These are phyloP conservation scores for Leptodactylus fuscus DNA, from an alignment of 2,113 vertebrate genomes.

Conservation along the genomic window DNA sequence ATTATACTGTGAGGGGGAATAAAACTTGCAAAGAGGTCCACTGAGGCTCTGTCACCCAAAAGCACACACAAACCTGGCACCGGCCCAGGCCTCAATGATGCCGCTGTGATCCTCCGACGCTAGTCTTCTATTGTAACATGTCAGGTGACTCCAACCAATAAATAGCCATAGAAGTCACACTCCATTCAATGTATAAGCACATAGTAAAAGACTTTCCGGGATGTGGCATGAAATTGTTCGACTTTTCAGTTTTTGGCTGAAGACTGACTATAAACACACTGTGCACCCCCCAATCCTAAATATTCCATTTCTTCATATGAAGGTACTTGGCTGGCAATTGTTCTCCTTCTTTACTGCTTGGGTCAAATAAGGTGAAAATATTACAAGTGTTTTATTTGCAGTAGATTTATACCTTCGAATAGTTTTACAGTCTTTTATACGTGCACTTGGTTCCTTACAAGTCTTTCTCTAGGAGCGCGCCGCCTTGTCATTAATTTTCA, in stretches of 20 bases:
- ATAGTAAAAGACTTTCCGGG: neutral
- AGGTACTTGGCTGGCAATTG: neutral
- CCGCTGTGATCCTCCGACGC: no score
- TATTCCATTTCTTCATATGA: neutral
- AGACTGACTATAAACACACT: neutral
- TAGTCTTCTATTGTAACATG: no score
- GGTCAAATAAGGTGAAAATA: neutral
- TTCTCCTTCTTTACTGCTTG: neutral
- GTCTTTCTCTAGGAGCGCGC: neutral
- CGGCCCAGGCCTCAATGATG: no score
- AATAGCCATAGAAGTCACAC: no score
- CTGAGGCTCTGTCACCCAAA: no score
- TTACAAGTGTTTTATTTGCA: neutral
- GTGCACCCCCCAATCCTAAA: neutral
- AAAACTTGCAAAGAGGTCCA: no score
- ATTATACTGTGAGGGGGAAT: no score
- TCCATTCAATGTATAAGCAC: no score
- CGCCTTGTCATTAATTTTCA: neutral
- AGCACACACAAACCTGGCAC: no score
- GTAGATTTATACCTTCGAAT: neutral
- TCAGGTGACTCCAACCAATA: no score
- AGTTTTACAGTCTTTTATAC: neutral
- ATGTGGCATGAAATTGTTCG: neutral
- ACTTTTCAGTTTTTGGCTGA: neutral
- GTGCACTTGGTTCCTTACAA: slow-evolving; percentile 3